A percentile compares a stretch with the other conserved stretches of the same genome.
These are phyloP conservation scores for Apodemus sylvaticus DNA, from an alignment of 2,113 vertebrate genomes.

Conservation along the genomic window DNA sequence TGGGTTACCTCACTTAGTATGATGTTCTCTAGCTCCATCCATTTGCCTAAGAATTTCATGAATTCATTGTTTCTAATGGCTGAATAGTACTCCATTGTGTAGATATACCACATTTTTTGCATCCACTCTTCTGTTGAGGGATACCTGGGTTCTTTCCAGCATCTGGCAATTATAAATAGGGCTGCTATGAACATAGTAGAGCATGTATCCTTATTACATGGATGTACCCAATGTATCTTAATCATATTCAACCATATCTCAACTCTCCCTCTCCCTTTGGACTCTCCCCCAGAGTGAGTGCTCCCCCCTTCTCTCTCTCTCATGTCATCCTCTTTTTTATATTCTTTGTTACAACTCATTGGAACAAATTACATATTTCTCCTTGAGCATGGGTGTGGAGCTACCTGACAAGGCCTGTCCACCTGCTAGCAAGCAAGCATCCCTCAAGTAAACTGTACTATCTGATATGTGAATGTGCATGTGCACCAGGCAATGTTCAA, in stretches of 20 bases:
- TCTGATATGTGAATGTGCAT: neutral
- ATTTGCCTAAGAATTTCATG: no score
- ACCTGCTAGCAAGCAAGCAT: neutral
- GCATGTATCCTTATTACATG: no score
- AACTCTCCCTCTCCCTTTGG: neutral
- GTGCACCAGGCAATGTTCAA: neutral
- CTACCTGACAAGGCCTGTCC: neutral
- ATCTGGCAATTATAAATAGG: no score
- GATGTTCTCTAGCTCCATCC: no score
- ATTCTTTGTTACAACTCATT: neutral
- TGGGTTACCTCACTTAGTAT: no score
- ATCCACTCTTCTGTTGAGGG: no score
- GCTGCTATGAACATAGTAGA: no score
- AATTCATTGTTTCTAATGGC: no score
- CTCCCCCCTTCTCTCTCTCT: no score
- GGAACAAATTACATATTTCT: neutral
- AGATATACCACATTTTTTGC: no score
- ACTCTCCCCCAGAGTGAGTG: rapidly evolving
- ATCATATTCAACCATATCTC: neutral
- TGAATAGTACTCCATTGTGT: no score
- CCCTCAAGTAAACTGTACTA: neutral
- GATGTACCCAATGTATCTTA: neutral
- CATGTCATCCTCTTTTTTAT: neutral
- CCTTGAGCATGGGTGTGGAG: neutral
- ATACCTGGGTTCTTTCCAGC: no score